Evolutionary conservation across 2,888 invertebrate genomes (phyloP).

Genomic region (Dynastes hyllus): DNA sequence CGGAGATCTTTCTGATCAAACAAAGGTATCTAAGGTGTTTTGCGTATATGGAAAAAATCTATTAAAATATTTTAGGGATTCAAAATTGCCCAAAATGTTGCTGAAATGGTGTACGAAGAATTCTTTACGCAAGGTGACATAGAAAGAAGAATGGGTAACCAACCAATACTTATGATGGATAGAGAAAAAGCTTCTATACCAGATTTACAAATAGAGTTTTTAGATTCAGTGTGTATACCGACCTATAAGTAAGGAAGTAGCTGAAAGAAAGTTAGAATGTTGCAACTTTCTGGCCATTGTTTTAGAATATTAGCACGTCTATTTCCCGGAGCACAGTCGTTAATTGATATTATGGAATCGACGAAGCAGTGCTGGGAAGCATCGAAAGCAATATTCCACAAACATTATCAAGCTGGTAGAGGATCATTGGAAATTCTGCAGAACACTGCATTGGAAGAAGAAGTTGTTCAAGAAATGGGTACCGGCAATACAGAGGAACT

Average conservation of each 20-base stretch:
- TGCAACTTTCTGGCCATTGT: background rate
- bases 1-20: conserved; percentile 89
- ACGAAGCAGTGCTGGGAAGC: conserved; percentile 77
- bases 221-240: conserved; percentile 72
- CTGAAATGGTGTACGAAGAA: conserved; percentile 78
- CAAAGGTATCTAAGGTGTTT: conserved; percentile 74
- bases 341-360: conserved; percentile 72
- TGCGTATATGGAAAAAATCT: background rate
- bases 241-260: conserved; percentile 70
- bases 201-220: conserved; percentile 85
- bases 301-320: conserved; percentile 73
- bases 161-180: conserved; percentile 86
- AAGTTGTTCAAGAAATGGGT: conserved; percentile 53
- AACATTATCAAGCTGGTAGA: conserved; percentile 58
- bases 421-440: conserved; percentile 63
- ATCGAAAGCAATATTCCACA: conserved; percentile 70
- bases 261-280: background rate
- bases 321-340: conserved; percentile 72
- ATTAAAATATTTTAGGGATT: conserved; percentile 69
- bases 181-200: conserved; percentile 87
- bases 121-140: conserved; percentile 92
- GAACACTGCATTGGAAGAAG: conserved; percentile 62
- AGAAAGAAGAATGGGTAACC: conserved; percentile 85
- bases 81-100: conserved; percentile 72
- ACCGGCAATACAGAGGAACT: background rate